Evolutionary conservation across 2,113 vertebrate genomes (phyloP).

Genomic region (Stigmatopora nigra): DNA sequence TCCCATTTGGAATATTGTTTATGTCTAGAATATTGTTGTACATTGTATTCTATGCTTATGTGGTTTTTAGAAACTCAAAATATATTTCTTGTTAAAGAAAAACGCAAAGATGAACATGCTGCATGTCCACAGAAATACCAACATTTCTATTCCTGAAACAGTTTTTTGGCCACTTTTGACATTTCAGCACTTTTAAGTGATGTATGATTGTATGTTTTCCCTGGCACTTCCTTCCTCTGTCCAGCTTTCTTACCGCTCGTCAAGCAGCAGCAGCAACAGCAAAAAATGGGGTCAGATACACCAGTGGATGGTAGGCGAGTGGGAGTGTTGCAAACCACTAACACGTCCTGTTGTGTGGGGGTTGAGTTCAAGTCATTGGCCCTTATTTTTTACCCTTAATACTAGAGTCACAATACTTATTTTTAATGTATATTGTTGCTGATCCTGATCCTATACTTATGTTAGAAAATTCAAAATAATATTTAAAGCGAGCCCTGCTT

Average conservation of each 20-base stretch:
- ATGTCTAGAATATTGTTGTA: neutral
- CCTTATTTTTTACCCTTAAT: slow-evolving; percentile 27
- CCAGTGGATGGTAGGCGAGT: slow-evolving; percentile 92
- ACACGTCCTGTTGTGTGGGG: slow-evolving; percentile 46
- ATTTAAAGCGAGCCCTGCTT: too few relatives aligned
- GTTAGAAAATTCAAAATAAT: too few relatives aligned
- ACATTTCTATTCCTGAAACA: slow-evolving; percentile 36
- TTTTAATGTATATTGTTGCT: too few relatives aligned
- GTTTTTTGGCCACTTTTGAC: slow-evolving; percentile 33
- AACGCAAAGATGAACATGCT: slow-evolving; percentile 38
- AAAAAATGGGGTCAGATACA: slow-evolving; percentile 97
- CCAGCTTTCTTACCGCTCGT: slow-evolving; percentile 80
- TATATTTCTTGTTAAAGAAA: slow-evolving; percentile 7
- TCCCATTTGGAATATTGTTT: neutral
- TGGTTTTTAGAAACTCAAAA: neutral
- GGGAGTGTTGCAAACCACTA: slow-evolving; percentile 46
- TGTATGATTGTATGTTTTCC: slow-evolving; percentile 54
- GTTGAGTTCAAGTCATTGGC: slow-evolving; percentile 22
- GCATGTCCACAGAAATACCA: slow-evolving; percentile 47
- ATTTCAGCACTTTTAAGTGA: slow-evolving; percentile 40
- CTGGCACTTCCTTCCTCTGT: slow-evolving; percentile 52
- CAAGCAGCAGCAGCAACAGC: slow-evolving; percentile 71
- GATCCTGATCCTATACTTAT: too few relatives aligned
- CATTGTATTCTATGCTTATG: neutral
- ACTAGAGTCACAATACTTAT: too few relatives aligned